Evolutionary conservation across 2,113 vertebrate species (phyloP).

Genomic region (Prietella phreatophila): DNA sequence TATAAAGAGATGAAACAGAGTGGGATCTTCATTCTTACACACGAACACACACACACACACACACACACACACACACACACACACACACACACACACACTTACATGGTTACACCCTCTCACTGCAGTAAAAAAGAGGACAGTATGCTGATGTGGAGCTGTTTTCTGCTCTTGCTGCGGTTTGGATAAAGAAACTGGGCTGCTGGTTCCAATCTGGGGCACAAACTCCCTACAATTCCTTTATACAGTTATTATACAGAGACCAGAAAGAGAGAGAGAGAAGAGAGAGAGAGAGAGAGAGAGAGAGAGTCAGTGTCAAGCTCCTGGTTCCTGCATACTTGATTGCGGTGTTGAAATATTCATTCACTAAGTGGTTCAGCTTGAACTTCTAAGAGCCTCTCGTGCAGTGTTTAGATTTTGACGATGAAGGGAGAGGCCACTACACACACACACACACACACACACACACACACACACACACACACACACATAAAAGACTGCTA

Average conservation of each 20-base stretch:
- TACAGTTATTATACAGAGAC: constrained; percentile 16
- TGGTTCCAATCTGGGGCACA: constrained; percentile 28
- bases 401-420: constrained; percentile 68
- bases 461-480: constrained; percentile 1
- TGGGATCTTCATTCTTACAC: background rate
- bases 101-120: background rate
- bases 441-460: background rate
- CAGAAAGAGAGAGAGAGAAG: constrained; percentile 40
- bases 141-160: constrained; percentile 7
- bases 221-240: background rate
- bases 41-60: background rate
- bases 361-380: constrained; percentile 74
- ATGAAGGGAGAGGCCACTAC: background rate
- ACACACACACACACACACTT: too few species aligned
- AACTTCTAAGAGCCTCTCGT: constrained; percentile 70
- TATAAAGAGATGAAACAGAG: background rate
- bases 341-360: constrained; percentile 75
- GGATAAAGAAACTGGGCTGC: constrained; percentile 23
- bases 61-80: background rate
- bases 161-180: constrained; percentile 20
- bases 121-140: constrained; percentile 8
- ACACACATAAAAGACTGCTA: background rate
- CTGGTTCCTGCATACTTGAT: constrained; percentile 65
- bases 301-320: constrained; percentile 52
- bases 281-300: constrained; percentile 27